phyloP scores from a whole-genome alignment of 1,140 invertebrate genomes.

The Anastrepha ludens region DNA sequence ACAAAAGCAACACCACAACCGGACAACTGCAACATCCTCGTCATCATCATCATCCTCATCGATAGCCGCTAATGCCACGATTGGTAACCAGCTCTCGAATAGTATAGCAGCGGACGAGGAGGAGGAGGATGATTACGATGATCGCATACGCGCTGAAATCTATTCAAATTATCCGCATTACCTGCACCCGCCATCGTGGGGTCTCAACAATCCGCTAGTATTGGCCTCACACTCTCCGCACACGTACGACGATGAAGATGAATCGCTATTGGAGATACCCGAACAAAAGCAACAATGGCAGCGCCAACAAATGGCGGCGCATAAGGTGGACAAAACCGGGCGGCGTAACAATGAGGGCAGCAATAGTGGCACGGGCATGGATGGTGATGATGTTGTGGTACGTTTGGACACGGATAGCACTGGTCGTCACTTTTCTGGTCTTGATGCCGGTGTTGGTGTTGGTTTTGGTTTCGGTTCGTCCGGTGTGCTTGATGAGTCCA shows the following conservation, averaged over 20 bases:
- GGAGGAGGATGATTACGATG: slow-evolving; percentile 71
- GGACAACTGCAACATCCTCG: slow-evolving; percentile 57
- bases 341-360: not conserved
- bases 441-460: slow-evolving; percentile 67
- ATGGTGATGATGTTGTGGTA: slow-evolving; percentile 51
- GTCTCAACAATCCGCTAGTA: slow-evolving; percentile 70
- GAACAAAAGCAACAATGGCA: slow-evolving; percentile 55
- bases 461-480: slow-evolving; percentile 66
- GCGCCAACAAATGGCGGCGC: slow-evolving; percentile 13
- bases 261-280: slow-evolving; percentile 61
- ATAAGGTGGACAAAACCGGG: not conserved
- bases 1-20: slow-evolving; percentile 60
- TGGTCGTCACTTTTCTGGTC: slow-evolving; percentile 57
- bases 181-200: slow-evolving; percentile 71
- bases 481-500: slow-evolving; percentile 45
- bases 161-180: slow-evolving; percentile 73
- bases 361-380: too few relatives aligned
- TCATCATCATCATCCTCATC: slow-evolving; percentile 39
- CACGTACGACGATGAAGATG: slow-evolving; percentile 70
- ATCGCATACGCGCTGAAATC: slow-evolving; percentile 72
- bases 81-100: slow-evolving; percentile 63
- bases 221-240: slow-evolving; percentile 71
- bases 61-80: slow-evolving; percentile 52
- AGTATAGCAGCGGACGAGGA: slow-evolving; percentile 64
- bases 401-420: slow-evolving; percentile 11